Evolutionary conservation across 2,797 vertebrate species (phyloP), one percentile per base, ranked within the genome.

Genomic region (Euphonia xanthogaster): DNA sequence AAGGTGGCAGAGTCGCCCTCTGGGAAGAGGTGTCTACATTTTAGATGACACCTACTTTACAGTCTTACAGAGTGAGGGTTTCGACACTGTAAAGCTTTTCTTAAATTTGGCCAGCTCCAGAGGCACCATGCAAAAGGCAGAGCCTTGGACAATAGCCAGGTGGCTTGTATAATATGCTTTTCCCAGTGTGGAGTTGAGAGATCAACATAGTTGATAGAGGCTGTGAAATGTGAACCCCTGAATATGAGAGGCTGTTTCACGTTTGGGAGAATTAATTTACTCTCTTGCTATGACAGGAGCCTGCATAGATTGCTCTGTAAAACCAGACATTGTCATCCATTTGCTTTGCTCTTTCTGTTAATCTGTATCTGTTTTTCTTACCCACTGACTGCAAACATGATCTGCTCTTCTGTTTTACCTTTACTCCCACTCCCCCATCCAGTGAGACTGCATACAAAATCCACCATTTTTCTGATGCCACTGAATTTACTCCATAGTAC

Each of bases 401-500:
- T 75, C 75, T 63, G 14, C 45, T 91, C 19, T 54, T 78, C 75
- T 48, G 7, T 57, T 90, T 90, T 60, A 50, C 68, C 55, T 91
- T 84, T 40, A 30, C 25, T 78, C 21, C 33, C 68, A 73, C 62
- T 93, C 44, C 51, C 14, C 20, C 55, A 30, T 33, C 33, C 55
- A 70, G 42, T 51, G n/a, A 88, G 62, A 27, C n/a, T 45, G 22
- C 27, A 37, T 28, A 68, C 5, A 51, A 86, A 94, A 39, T 51
- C 76, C 47, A 48, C 70, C 20, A 30, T 84, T 93, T 86, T 86
- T 86, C 63, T 63, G 51, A 83, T 81, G 66, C 78, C 33, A n/a
- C 66, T 81, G 92, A 96, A 91, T 90, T 93, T 84, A 30, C 76
- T 88, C 79, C 25, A 1, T 65, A 70, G 33, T 96, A 88, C 63